phyloP scores from a whole-genome alignment of 2,113 vertebrate species.

The Hyaena hyaena region DNA sequence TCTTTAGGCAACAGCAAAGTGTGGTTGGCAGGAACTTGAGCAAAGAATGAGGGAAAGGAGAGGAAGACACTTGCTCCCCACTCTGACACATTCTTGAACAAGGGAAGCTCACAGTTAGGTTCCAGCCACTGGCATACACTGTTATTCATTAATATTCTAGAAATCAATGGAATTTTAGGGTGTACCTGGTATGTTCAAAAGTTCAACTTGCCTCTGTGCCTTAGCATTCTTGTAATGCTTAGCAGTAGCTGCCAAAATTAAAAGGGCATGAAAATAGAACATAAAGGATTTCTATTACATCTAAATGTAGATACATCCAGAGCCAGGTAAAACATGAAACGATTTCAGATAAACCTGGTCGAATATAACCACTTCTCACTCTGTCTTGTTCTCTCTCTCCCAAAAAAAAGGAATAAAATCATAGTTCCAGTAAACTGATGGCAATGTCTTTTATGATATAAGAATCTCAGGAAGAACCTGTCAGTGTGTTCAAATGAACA shows the following conservation, averaged over 20 bases:
- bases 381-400: neutral
- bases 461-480: slow-evolving; percentile 35
- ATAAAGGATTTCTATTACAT: slow-evolving; percentile 38
- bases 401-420: neutral
- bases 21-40: neutral
- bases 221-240: slow-evolving; percentile 1
- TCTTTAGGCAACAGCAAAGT: neutral
- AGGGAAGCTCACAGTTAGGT: neutral
- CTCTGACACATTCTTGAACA: neutral
- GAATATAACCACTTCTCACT: neutral
- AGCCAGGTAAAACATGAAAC: neutral
- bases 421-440: neutral
- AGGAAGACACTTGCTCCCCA: neutral
- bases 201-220: neutral
- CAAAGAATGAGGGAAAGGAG: neutral
- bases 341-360: neutral
- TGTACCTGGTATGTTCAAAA: slow-evolving; percentile 7
- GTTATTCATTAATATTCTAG: slow-evolving; percentile 34
- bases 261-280: slow-evolving; percentile 35
- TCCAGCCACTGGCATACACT: neutral
- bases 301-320: neutral
- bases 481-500: slow-evolving; percentile 58
- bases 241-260: slow-evolving; percentile 21
- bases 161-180: slow-evolving; percentile 34
- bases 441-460: neutral